Evolutionary conservation across 2,888 invertebrate genomes (phyloP).

Genomic region (Pogonocherus hispidulus): DNA sequence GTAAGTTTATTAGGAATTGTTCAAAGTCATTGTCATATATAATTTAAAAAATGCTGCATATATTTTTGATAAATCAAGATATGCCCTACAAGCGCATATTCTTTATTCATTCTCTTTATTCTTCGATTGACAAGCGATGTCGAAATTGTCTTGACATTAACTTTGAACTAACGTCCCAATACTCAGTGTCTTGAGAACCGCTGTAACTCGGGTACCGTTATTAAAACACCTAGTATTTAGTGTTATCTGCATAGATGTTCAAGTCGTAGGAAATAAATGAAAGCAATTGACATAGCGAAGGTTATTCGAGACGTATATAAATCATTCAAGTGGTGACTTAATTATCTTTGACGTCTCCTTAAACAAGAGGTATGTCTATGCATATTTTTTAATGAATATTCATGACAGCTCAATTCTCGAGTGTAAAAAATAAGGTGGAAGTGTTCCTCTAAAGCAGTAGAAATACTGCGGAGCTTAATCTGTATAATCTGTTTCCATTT

Average conservation of each 20-base stretch:
- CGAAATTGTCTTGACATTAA: conserved; percentile 27
- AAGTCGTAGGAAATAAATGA: conserved; percentile 27
- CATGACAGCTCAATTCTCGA: conserved; percentile 13
- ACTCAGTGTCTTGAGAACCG: conserved; percentile 17
- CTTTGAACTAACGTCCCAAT: conserved; percentile 28
- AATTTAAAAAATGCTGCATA: neutral
- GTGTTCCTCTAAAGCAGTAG: neutral
- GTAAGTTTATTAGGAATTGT: neutral
- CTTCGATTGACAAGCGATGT: conserved; percentile 24
- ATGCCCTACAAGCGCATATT: conserved; percentile 16
- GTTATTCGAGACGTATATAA: conserved; percentile 37
- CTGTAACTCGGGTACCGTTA: conserved; percentile 17
- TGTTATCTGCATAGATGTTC: conserved; percentile 15
- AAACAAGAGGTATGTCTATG: conserved; percentile 27
- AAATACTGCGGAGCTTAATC: conserved; percentile 16
- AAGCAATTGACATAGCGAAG: conserved; percentile 38
- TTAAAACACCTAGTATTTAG: conserved; percentile 25
- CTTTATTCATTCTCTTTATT: conserved; percentile 17
- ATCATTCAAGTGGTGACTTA: conserved; percentile 37
- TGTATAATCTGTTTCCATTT: conserved; percentile 21
- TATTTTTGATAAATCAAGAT: conserved; percentile 30
- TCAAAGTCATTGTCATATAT: neutral
- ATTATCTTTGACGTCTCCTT: conserved; percentile 39
- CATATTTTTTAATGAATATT: conserved; percentile 29
- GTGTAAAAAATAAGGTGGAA: conserved; percentile 3